Percentiles rank a stretch among this genome's conserved stretches.
phyloP scores from a whole-genome alignment of 2,797 vertebrate species.

The Premnoplex brunnescens region DNA sequence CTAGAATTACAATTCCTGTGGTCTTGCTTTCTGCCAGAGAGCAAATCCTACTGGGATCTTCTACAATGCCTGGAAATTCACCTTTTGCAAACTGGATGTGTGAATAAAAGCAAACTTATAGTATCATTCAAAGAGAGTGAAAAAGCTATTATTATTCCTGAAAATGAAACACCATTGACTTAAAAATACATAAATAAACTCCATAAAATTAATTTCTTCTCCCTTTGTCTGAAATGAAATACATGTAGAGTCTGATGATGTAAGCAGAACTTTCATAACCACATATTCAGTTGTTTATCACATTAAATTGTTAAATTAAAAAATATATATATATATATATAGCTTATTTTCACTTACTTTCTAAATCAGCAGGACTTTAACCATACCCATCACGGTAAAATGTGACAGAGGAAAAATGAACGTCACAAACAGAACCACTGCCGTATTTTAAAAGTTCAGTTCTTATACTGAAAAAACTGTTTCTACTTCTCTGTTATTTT shows the following conservation, averaged over 20 bases:
- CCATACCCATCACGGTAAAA: background rate
- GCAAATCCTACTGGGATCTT: background rate
- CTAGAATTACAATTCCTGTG: background rate
- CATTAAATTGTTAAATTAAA: background rate
- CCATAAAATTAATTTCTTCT: background rate
- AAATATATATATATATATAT: too few species aligned
- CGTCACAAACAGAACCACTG: background rate
- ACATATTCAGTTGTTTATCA: background rate
- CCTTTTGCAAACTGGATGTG: background rate
- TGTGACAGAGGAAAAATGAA: background rate
- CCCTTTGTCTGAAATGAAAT: background rate
- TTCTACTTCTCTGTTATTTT: background rate
- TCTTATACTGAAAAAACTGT: background rate
- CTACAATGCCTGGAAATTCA: background rate
- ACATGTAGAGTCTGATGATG: background rate
- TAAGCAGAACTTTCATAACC: background rate
- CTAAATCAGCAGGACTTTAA: background rate
- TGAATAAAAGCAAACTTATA: background rate
- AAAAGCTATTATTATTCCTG: background rate
- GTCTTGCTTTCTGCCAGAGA: background rate
- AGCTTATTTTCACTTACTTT: background rate
- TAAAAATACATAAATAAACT: background rate
- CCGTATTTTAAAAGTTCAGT: background rate
- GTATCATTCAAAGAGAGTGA: background rate
- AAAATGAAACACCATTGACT: background rate